phyloP scores from a whole-genome alignment of 2,797 vertebrate species.

The Myotis pilosus region DNA sequence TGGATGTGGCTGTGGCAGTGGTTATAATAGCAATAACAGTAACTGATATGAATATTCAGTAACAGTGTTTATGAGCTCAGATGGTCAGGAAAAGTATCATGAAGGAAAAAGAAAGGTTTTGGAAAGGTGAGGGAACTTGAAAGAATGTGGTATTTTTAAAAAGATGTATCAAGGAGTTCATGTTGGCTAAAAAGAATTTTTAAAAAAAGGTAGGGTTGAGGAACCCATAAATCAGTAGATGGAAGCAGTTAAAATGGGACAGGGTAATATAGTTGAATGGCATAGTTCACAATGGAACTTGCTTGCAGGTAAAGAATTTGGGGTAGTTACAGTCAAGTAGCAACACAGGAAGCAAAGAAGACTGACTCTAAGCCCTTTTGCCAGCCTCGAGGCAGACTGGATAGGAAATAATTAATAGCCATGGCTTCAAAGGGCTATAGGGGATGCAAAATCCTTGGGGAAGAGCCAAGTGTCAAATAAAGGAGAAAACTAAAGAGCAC shows the following conservation, averaged over 20 bases:
- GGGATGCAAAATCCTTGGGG: not conserved
- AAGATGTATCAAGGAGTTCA: slow-evolving; percentile 12
- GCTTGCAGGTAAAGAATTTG: not conserved
- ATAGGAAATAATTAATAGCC: not conserved
- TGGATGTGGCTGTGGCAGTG: too few relatives aligned
- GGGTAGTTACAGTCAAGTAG: not conserved
- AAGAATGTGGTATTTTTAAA: slow-evolving; percentile 4
- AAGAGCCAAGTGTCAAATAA: not conserved
- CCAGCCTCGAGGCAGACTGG: not conserved
- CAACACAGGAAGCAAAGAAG: not conserved
- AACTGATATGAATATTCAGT: not conserved
- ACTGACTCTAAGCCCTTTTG: not conserved
- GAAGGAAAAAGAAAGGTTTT: not conserved
- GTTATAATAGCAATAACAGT: not conserved
- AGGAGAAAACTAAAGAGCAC: not conserved
- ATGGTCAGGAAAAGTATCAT: not conserved
- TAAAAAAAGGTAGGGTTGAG: not conserved
- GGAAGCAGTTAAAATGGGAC: not conserved
- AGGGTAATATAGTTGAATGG: not conserved
- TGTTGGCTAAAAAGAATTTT: not conserved
- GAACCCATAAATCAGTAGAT: not conserved
- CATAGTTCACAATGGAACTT: not conserved
- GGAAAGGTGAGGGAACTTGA: not conserved
- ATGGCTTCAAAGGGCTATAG: not conserved
- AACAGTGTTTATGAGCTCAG: not conserved